Evolutionary conservation across 1,140 invertebrate species (phyloP), one percentile per base, ranked within the genome.

Genomic region (Pseudomyrmex flavicornis): DNA sequence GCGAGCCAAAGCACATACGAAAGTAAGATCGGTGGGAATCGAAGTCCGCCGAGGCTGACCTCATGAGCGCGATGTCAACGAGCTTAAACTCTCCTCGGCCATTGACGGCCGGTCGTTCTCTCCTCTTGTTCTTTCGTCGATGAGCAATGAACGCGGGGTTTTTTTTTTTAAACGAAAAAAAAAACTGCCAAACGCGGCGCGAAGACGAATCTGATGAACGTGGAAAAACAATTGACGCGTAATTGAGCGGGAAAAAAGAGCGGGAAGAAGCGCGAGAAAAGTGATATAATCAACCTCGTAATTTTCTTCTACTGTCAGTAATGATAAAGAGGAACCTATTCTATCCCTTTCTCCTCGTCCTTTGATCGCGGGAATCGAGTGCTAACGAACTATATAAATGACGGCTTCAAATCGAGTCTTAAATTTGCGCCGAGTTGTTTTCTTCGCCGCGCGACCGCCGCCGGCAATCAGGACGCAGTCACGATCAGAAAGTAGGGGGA

Each of bases 11-110:
- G 12, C 1, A 70, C 68, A 56, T 65, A 80, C 82, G 82, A 88
- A 87, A 84, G 84, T 73, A 87, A 86, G 86, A 84, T 74, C 89
- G 90, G 85, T 90, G 89, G 87, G 92, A 93, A 93, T 93, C 91
- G 91, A 92, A 92, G 66, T 89, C 88, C 88, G 86, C 83, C 88
- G 88, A 88, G 35, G 87, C 90, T 93, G 91, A 93, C 93, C 93
- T 92, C 91, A 90, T 91, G 83, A 91, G 74, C 87, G 61, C 83
- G 82, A 89, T 93, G 92, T 93, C 93, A 93, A 93, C 91, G 88
- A 93, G 93, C 89, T 91, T 89, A 92, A 77, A 93, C 90, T 93
- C 84, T 10, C 50, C 35, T 17, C 84, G 75, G 65, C 86, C 52
- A 75, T 82, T 84, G 75, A 44, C 46, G 54, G 17, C 44, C 35